A percentile compares a stretch with the other conserved stretches of the same genome.
phyloP scores from a whole-genome alignment of 2,797 vertebrate species.

The Sparus aurata region DNA sequence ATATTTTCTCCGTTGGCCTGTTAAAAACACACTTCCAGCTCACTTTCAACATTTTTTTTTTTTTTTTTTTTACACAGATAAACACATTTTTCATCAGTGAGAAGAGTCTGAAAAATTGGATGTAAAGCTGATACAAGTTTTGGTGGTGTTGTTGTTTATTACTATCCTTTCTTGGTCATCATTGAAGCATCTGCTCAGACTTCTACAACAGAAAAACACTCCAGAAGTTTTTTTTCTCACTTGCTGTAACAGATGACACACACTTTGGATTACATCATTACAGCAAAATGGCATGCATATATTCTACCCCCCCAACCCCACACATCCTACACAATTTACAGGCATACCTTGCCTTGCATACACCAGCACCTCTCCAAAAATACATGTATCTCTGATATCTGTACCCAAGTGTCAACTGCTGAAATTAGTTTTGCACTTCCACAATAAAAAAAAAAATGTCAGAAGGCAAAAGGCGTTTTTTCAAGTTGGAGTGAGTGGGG shows the following conservation, averaged over 20 bases:
- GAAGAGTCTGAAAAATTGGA: slow-evolving; percentile 22
- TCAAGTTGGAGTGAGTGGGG: slow-evolving; percentile 67
- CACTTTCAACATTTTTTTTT: slow-evolving; percentile 28
- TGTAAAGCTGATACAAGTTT: slow-evolving; percentile 1
- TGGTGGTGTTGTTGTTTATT: not conserved
- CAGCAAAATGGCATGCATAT: slow-evolving; percentile 36
- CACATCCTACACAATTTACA: slow-evolving; percentile 51
- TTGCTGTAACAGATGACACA: slow-evolving; percentile 40
- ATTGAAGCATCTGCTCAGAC: slow-evolving; percentile 17
- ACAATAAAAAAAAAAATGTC: slow-evolving; percentile 77
- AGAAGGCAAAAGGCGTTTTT: slow-evolving; percentile 66
- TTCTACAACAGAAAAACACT: slow-evolving; percentile 29
- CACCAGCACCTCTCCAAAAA: slow-evolving; percentile 62
- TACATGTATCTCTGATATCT: slow-evolving; percentile 81
- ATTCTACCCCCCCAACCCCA: not conserved
- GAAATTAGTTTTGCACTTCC: slow-evolving; percentile 82
- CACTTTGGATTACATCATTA: slow-evolving; percentile 51
- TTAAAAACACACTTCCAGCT: slow-evolving; percentile 16
- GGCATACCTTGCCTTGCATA: slow-evolving; percentile 61
- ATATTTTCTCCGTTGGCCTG: slow-evolving; percentile 8
- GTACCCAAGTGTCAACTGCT: slow-evolving; percentile 76
- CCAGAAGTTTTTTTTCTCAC: slow-evolving; percentile 16
- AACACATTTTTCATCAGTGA: slow-evolving; percentile 6
- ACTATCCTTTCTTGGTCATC: slow-evolving; percentile 10
- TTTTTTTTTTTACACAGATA: slow-evolving; percentile 2